Evolutionary conservation across 2,888 invertebrate species (phyloP), one percentile per base, ranked within the genome.

Genomic region (Plagodis dolabraria): DNA sequence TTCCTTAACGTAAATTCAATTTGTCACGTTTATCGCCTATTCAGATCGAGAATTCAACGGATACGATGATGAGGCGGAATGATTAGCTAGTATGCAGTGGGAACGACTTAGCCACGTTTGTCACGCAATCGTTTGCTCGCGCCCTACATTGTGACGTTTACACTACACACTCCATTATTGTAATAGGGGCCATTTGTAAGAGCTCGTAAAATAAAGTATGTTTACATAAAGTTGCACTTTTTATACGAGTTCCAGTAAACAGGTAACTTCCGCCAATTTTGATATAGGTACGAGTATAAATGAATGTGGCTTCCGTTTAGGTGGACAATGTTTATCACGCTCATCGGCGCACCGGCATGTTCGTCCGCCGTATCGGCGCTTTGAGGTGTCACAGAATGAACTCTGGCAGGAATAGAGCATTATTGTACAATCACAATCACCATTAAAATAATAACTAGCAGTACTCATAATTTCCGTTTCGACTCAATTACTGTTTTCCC

Each of bases 311-410:
- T 77, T 78, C 79, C 75, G 77, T 74, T 71, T 68, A 72, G 72
- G 60, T 72, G 78, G 73, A 68, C 75, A 71, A 66, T 79, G 74
- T 78, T 81, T 79, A 80, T 81, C 77, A 76, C 77, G 77, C 77
- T 79, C 79, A 83, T 76, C 79, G 78, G 67, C 72, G 61, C 47
- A 69, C 65, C 69, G 63, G 56, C 64, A 69, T 63, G 65, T 64
- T 72, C 72, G 74, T 80, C 69, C 70, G 74, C 82, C 89, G 81
- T 89, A 83, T 85, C 87, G 79, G 80, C 77, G 83, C 79, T 76
- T 79, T 76, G 76, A 86, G 85, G 86, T 89, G 82, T 83, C 77
- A 79, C 79, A 53, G 58, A 61, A 51, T 63, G 47, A 54, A 58
- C 50, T 57, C 36, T 34, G 57, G 5, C 51, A 54, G 52, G 45